Percentiles rank a stretch among this genome's conserved stretches.
These are phyloP conservation scores for Leptinotarsa tumamoca DNA, from an alignment of 2,888 invertebrate species.

Conservation along the genomic window DNA sequence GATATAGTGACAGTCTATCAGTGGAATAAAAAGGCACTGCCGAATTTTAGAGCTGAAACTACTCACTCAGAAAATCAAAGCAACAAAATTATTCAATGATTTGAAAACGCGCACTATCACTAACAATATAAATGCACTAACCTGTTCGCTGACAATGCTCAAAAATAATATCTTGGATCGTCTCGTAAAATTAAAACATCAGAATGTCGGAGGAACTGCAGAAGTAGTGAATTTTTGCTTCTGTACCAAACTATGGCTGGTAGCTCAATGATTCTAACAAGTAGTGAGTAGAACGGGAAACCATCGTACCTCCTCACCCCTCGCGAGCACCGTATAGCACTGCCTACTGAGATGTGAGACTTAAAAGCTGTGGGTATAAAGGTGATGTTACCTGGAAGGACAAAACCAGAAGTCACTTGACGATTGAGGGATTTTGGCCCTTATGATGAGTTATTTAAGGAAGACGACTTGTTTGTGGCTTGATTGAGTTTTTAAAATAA, in stretches of 20 bases:
- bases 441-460: constrained; percentile 46
- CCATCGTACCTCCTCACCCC: constrained; percentile 60
- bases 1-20: neutral
- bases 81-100: neutral
- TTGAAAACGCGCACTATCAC: constrained; percentile 12
- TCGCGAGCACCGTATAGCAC: constrained; percentile 50
- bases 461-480: constrained; percentile 42
- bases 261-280: constrained; percentile 66
- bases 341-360: constrained; percentile 60
- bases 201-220: constrained; percentile 31
- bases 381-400: constrained; percentile 57
- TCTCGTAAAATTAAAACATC: constrained; percentile 8
- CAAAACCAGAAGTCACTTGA: constrained; percentile 61
- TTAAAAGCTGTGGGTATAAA: constrained; percentile 58
- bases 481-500: constrained; percentile 62
- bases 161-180: constrained; percentile 24
- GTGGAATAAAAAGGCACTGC: neutral
- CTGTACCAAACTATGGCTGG: constrained; percentile 67
- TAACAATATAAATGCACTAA: constrained; percentile 33
- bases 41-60: too few relatives aligned
- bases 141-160: constrained; percentile 25
- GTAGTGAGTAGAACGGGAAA: constrained; percentile 65
- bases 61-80: neutral
- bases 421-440: constrained; percentile 52
- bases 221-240: constrained; percentile 61